Conservation (phyloP, 2,113 vertebrate genomes). For the Myrmecobius fasciatus region DNA sequence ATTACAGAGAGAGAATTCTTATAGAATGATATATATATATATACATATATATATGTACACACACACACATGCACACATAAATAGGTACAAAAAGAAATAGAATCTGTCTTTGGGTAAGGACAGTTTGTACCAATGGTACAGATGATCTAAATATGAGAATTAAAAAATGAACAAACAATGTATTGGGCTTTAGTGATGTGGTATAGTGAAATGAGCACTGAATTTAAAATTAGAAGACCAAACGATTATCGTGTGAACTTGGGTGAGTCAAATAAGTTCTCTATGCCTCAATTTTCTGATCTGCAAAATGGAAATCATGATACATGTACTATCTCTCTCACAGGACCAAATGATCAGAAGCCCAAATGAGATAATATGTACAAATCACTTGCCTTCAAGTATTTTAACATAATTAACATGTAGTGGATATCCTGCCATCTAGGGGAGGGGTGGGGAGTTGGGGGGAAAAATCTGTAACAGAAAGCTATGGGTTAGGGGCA, state of each 20-base stretch:
- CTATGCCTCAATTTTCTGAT: background rate
- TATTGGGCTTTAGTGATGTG: background rate
- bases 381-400: background rate
- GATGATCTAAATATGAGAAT: background rate
- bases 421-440: too few relatives aligned
- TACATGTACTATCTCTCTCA: background rate
- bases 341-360: background rate
- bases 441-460: too few relatives aligned
- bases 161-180: background rate
- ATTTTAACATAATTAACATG: too few relatives aligned
- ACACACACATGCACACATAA: too few relatives aligned
- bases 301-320: background rate
- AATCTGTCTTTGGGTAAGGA: background rate
- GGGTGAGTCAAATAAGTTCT: background rate
- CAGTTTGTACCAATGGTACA: background rate
- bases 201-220: background rate
- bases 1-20: too few relatives aligned
- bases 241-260: background rate
- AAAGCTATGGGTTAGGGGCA: too few relatives aligned
- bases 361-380: background rate
- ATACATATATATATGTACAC: too few relatives aligned
- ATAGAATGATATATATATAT: too few relatives aligned
- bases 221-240: background rate
- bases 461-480: too few relatives aligned
- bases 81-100: background rate